phyloP scores from a whole-genome alignment of 2,797 vertebrate genomes.

The Epinephelus malabaricus region DNA sequence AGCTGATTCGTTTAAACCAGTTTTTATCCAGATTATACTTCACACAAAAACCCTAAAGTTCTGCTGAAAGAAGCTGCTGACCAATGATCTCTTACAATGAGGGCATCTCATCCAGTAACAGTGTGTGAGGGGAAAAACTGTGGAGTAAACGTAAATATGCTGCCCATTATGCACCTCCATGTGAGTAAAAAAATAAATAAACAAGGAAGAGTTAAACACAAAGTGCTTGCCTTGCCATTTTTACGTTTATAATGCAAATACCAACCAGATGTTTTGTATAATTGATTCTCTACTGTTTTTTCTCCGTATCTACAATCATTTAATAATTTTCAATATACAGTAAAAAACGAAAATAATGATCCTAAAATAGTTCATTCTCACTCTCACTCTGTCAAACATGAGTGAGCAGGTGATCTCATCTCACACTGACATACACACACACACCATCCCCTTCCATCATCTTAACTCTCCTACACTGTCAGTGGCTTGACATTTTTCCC shows the following conservation, averaged over 20 bases:
- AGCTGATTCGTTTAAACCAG: background rate
- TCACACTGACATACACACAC: conserved; percentile 2
- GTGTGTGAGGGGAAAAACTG: background rate
- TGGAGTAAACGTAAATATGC: background rate
- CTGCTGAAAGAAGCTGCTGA: background rate
- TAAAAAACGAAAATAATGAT: conserved; percentile 5
- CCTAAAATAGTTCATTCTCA: background rate
- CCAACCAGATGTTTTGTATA: background rate
- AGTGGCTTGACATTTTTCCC: conserved; percentile 66
- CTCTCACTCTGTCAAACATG: conserved; percentile 24
- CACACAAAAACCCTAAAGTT: background rate
- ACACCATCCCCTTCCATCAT: conserved; percentile 33
- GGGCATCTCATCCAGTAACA: background rate
- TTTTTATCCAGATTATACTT: background rate
- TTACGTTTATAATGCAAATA: background rate
- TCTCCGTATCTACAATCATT: background rate
- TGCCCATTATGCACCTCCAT: background rate
- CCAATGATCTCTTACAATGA: background rate
- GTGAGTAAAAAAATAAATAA: background rate
- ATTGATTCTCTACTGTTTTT: background rate
- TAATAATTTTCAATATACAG: background rate
- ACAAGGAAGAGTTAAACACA: background rate
- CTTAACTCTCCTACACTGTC: conserved; percentile 43
- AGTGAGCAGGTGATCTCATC: conserved; percentile 21
- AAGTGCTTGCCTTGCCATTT: background rate